A percentile compares a stretch with the other conserved stretches of the same genome.
phyloP scores from a whole-genome alignment of 2,797 vertebrate species.

The Psittacula derbiana region DNA sequence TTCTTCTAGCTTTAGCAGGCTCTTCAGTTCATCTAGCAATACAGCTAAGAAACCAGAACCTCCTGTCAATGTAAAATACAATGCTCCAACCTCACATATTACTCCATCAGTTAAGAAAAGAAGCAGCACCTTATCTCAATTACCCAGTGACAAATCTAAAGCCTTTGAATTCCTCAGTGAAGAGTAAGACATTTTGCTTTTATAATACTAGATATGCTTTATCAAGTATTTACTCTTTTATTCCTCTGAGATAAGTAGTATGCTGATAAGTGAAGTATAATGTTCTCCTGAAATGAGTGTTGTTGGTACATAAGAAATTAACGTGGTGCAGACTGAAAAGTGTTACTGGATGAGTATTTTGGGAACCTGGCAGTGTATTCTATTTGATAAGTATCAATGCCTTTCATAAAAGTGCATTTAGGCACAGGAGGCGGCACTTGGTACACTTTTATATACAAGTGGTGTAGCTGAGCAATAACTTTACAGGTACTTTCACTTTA shows the following conservation, averaged over 20 bases:
- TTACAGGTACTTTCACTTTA: not conserved
- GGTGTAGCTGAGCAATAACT: not conserved
- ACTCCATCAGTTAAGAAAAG: constrained; percentile 95
- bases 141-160: constrained; percentile 96
- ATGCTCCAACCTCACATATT: constrained; percentile 93
- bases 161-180: constrained; percentile 98
- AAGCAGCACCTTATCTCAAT: constrained; percentile 94
- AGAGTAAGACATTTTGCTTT: constrained; percentile 84
- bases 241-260: not conserved
- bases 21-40: constrained; percentile 93
- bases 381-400: not conserved
- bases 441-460: not conserved
- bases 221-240: not conserved
- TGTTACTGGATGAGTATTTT: not conserved
- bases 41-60: constrained; percentile 90
- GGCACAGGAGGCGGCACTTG: not conserved
- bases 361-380: not conserved
- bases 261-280: not conserved
- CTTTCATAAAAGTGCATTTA: not conserved
- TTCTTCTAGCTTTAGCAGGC: constrained; percentile 92
- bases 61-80: constrained; percentile 95
- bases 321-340: not conserved
- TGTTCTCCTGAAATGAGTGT: not conserved
- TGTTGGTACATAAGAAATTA: not conserved
- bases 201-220: not conserved